Percentiles rank a stretch among this genome's conserved stretches.
Evolutionary conservation across 2,797 vertebrate genomes (phyloP).

Genomic region (Tauraco hartlaubi): DNA sequence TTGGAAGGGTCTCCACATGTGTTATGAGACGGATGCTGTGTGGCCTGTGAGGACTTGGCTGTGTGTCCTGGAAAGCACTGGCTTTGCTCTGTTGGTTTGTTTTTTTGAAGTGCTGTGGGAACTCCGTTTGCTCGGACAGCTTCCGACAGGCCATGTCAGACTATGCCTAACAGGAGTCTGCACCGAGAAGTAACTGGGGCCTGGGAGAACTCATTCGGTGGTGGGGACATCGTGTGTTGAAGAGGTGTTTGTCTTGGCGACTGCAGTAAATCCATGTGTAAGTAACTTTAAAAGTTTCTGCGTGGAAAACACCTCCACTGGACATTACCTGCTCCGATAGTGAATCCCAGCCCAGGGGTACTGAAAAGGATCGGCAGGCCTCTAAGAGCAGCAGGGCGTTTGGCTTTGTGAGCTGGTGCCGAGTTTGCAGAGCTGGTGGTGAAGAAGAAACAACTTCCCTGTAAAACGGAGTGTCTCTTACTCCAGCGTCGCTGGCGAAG

Average conservation of each 20-base stretch:
- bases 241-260: not conserved
- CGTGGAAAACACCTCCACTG: not conserved
- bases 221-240: not conserved
- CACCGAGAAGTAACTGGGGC: not conserved
- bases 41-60: constrained; percentile 35
- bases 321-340: not conserved
- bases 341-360: not conserved
- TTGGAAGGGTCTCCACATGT: not conserved
- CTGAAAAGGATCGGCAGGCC: not conserved
- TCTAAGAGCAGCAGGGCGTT: not conserved
- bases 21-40: not conserved
- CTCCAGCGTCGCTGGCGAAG: fast-evolving
- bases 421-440: not conserved
- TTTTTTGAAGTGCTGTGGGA: not conserved
- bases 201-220: not conserved
- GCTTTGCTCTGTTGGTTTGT: not conserved
- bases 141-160: fast-evolving
- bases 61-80: not conserved
- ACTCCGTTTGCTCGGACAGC: not conserved
- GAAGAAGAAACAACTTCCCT: not conserved
- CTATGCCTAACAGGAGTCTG: not conserved
- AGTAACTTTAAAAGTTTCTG: not conserved
- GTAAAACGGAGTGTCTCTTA: not conserved
- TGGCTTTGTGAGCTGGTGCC: not conserved
- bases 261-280: not conserved